Evolutionary conservation across 2,113 vertebrate species (phyloP).

Genomic region (Burhinus oedicnemus): DNA sequence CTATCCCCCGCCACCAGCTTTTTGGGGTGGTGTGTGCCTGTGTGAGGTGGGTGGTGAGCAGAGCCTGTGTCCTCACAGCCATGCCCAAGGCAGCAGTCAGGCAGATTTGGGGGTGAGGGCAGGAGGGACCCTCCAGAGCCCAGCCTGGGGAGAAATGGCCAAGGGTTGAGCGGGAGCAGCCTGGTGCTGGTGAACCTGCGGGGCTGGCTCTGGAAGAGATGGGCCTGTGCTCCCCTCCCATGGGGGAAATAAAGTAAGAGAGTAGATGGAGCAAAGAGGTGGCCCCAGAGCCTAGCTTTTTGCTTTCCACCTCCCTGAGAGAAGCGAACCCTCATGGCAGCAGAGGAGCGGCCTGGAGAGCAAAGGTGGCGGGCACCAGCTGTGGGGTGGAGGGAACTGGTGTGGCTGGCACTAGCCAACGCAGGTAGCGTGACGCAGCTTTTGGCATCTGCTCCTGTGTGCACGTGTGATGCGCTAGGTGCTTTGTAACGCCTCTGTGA

Average conservation of each 20-base stretch:
- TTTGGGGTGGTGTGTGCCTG: fast-evolving
- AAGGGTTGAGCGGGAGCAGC: fast-evolving
- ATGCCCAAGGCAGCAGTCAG: not conserved
- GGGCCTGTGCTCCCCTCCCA: not conserved
- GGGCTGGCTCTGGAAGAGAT: not conserved
- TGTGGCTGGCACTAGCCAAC: no score
- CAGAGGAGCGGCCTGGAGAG: fast-evolving
- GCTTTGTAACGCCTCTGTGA: no score
- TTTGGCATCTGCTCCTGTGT: no score
- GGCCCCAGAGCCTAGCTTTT: not conserved
- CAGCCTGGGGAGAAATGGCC: fast-evolving
- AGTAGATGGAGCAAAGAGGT: fast-evolving
- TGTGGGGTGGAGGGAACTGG: fast-evolving
- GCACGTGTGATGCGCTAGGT: no score
- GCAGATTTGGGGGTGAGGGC: not conserved
- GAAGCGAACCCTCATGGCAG: fast-evolving
- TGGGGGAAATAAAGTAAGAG: not conserved
- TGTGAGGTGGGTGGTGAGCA: not conserved
- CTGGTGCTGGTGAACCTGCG: not conserved
- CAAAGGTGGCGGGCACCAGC: fast-evolving
- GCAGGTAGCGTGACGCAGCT: no score
- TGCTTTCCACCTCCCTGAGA: not conserved
- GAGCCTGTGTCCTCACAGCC: fast-evolving
- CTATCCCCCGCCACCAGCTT: fast-evolving
- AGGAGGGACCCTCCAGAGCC: fast-evolving